Base-by-base conservation (phyloP, 2,797 vertebrate genomes). In the Lagodon rhomboides region DNA sequence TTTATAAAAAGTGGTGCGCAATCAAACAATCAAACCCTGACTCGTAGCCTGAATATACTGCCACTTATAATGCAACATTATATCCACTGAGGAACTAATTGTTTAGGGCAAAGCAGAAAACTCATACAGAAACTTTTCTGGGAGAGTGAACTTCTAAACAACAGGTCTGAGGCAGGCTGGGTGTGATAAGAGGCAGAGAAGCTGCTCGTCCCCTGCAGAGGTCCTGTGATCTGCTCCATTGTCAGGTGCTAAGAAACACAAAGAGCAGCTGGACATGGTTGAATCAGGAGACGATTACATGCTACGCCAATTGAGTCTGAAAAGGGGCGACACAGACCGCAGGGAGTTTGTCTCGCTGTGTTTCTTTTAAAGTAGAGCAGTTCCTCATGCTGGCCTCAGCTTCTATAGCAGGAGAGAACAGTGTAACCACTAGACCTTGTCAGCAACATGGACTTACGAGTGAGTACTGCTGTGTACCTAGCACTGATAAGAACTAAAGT, bases 221-320 rank as follows among this genome's bases (percentile, higher is more conserved):
- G 73, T 91, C 86, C 85, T 92, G 89, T 91, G 91, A 94, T 95
- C 91, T 92, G 88, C 85, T 83, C 87, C 78, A 93, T 93, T 94
- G 94, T 94, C 83, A 88, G 81, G 81, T 60, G 71, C 83, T 76
- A 68, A 64, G 75, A 82, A 77, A 82, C 84, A 94, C 94, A 95
- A 95, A 94, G 94, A 92, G 89, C 95, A 94, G 93, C 94, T 95
- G 95, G 93, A 93, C 89, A 79, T 63, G 93, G 86, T 79, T 91
- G 92, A 95, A 94, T 94, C 87, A 85, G 85, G 88, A 94, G 88
- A 92, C 90, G 91, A 94, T 95, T 95, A 95, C 93, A 95, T 82
- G 93, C 89, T 92, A 94, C 85, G 93, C 79, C 92, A 93, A 94
- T 83, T 93, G 92, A 93, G 87, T 89, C 85, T 95, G 91, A 95